Percentiles rank a stretch among this genome's conserved stretches.
Evolutionary conservation across 1,140 invertebrate genomes (phyloP).

Genomic region (Panagrolaimus sp.): DNA sequence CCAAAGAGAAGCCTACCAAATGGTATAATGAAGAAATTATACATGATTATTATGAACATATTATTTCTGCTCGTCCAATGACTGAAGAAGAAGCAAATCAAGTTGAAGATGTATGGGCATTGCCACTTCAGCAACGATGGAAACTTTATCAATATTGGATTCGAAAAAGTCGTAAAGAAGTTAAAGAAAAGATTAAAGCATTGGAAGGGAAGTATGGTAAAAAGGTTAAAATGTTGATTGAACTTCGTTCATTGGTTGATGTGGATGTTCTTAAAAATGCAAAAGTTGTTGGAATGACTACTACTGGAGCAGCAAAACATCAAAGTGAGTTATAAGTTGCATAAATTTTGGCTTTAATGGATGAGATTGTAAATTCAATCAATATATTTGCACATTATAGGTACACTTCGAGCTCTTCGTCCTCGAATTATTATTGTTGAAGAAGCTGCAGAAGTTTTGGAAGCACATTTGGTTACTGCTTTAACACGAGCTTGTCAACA

Average conservation of each 20-base stretch:
- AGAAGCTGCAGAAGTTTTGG: slow-evolving; percentile 77
- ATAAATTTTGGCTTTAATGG: too few relatives aligned
- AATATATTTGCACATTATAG: too few relatives aligned
- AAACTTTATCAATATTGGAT: too few relatives aligned
- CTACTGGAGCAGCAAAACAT: too few relatives aligned
- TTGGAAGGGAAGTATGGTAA: slow-evolving; percentile 27
- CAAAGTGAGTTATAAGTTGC: too few relatives aligned
- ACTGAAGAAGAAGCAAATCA: slow-evolving; percentile 29
- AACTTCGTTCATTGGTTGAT: slow-evolving; percentile 37
- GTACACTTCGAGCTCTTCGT: slow-evolving; percentile 65
- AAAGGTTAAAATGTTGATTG: slow-evolving; percentile 34
- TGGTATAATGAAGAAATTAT: too few relatives aligned
- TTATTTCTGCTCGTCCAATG: slow-evolving; percentile 19
- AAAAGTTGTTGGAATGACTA: too few relatives aligned
- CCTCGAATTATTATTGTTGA: slow-evolving; percentile 62
- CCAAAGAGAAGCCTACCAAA: too few relatives aligned
- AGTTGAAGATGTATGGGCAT: slow-evolving; percentile 46
- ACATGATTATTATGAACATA: too few relatives aligned
- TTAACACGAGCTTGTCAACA: too few relatives aligned
- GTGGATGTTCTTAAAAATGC: slow-evolving; percentile 27
- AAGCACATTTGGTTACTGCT: slow-evolving; percentile 67
- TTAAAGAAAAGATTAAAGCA: slow-evolving; percentile 28
- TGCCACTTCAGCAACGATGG: slow-evolving; percentile 23
- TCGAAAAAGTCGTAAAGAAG: slow-evolving; percentile 31
- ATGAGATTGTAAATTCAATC: too few relatives aligned